Base-by-base conservation (phyloP, 2,113 vertebrate species). In the Pseudorhombus dupliciocellatus region DNA sequence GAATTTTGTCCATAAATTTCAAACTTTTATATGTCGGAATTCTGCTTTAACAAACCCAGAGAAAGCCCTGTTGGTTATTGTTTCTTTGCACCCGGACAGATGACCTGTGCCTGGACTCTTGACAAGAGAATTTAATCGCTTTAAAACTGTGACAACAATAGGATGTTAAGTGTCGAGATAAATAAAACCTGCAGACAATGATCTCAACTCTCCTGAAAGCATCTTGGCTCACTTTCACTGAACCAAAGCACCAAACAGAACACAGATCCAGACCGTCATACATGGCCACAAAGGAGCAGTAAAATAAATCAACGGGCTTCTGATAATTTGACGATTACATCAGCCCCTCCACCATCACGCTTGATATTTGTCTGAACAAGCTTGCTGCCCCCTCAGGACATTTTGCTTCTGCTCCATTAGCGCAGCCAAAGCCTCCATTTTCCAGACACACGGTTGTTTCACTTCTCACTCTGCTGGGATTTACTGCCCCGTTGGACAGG, bases 391-490 rank as follows among this genome's bases (percentile, higher is more conserved):
- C 82, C 82, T 77, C 64, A 72, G 81, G 84, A 77, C 75, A 79
- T 81, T 73, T 51, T 58, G 61, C 18, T 59, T 68, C 18, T 25
- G 73, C 48, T 63, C 54, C 54, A 67, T 81, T 79, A 89, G 81
- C 44, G 77, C 70, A 57, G 61, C 63, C 50, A 54, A 66, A 66
- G 73, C 68, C 70, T 76, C 62, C 40, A 16, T 84, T 85, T 73
- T 61, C 61, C 57, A 69, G 70, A 46, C 22, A 69, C 31, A 28
- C 60, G 83, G 81, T 84, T 83, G 74, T 84, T 46, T 78, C 75
- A 76, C 79, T 87, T 86, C 89, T 86, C 69, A 88, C 69, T 73
- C 77, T 73, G 72, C 60, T 31, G 66, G 85, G 77, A 86, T 86
- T 89, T 90, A 82, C 70, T 74, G 75, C 79, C 69, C 58, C 26